phyloP scores from a whole-genome alignment of 2,888 invertebrate species.

The Amblyteles armatorius region DNA sequence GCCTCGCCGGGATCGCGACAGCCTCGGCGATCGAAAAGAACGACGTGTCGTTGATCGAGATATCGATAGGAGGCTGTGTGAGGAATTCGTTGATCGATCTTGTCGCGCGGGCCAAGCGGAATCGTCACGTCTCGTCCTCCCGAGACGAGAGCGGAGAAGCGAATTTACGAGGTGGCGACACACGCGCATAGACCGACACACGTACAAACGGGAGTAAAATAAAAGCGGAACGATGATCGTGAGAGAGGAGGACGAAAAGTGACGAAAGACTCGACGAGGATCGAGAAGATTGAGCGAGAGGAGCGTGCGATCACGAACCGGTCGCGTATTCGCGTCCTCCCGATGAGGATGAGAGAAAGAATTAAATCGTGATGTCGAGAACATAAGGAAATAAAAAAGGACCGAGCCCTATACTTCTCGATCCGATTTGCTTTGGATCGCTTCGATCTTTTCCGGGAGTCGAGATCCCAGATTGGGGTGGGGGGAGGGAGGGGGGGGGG shows the following conservation, averaged over 20 bases:
- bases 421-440: slow-evolving; percentile 22
- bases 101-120: slow-evolving; percentile 50
- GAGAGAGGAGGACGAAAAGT: slow-evolving; percentile 54
- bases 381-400: slow-evolving; percentile 14
- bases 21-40: slow-evolving; percentile 38
- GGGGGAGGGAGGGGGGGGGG: slow-evolving; percentile 63
- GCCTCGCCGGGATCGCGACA: slow-evolving; percentile 28
- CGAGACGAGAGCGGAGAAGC: slow-evolving; percentile 46
- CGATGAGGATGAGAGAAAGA: slow-evolving; percentile 39
- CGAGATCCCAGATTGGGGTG: slow-evolving; percentile 61
- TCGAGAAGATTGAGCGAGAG: slow-evolving; percentile 47
- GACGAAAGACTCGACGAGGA: slow-evolving; percentile 58
- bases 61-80: slow-evolving; percentile 54
- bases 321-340: slow-evolving; percentile 47
- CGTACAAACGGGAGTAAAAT: neutral
- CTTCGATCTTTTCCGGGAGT: slow-evolving; percentile 56
- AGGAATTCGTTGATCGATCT: slow-evolving; percentile 64
- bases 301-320: slow-evolving; percentile 66
- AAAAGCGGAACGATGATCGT: slow-evolving; percentile 30
- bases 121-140: slow-evolving; percentile 50
- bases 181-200: neutral
- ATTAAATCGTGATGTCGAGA: slow-evolving; percentile 34
- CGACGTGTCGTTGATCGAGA: slow-evolving; percentile 67
- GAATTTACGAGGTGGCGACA: slow-evolving; percentile 70
- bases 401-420: neutral